Evolutionary conservation across 2,888 invertebrate species (phyloP), one percentile per base, ranked within the genome.

Genomic region (Cephonodes hylas): DNA sequence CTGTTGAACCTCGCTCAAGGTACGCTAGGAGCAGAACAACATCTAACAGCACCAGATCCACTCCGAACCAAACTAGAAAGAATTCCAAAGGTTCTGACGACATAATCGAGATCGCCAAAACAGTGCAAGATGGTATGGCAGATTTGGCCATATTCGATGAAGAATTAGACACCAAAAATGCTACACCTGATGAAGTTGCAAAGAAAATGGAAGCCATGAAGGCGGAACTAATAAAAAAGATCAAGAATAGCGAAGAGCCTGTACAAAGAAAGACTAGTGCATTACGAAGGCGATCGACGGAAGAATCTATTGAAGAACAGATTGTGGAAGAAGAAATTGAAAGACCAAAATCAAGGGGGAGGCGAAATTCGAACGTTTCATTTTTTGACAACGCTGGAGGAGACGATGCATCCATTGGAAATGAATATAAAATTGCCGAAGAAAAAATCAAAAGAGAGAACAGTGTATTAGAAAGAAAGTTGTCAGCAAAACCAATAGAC

Each of bases 81-180:
- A 80, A 67, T 62, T 88, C 87, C 1, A 91, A 87, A 73, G 75
- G 75, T 3, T 81, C 87, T 1, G 93, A 89, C n/a, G 89, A 90
- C 15, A 85, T 93, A 6, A 80, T 86, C 45, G 93, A 93, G 57
- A 83, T 94, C 8, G 91, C 93, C 0, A 93, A 94, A 79, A 93
- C 89, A 18, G 93, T 94, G 0, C 93, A 93, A 83, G 93, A 94
- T 44, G 93, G 94, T 23, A 90, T 94, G 83, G 93, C 93, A 1
- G 89, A 91, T 38, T 81, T 93, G 22, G 80, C 88, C 2, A 85
- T 92, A 42, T 85, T 79, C 48, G 89, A 89, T 42, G 85, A 89
- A 0, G 84, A 85, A 8, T 65, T 83, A 3, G 80, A 80, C 46
- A 72, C 76, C 1, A 75, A 77, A 60, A 75, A 79, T 27, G 63